These are phyloP conservation scores for Lepidurus packardi DNA, from an alignment of 1,140 invertebrate species.

Conservation along the genomic window DNA sequence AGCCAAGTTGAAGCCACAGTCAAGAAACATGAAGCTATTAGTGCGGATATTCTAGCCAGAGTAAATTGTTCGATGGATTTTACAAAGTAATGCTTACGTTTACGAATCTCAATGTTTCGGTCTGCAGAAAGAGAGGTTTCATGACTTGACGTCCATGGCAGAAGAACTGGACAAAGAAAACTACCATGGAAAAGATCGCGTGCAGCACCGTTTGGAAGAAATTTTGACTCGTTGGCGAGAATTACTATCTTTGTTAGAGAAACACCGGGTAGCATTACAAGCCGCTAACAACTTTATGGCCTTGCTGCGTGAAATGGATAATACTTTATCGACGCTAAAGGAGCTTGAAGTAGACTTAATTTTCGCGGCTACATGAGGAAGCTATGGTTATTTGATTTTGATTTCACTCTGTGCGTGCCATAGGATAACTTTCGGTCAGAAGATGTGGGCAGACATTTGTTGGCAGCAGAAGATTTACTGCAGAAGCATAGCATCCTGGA, in stretches of 20 bases:
- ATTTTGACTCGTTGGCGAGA: slow-evolving; percentile 83
- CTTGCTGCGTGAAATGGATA: slow-evolving; percentile 85
- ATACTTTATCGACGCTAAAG: slow-evolving; percentile 70
- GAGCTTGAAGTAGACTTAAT: slow-evolving; percentile 61
- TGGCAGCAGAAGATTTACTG: slow-evolving; percentile 86
- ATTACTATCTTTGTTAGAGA: slow-evolving; percentile 74
- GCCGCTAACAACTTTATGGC: slow-evolving; percentile 71
- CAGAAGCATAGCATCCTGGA: slow-evolving; percentile 90
- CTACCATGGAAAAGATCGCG: slow-evolving; percentile 81
- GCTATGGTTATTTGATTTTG: background rate
- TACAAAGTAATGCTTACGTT: background rate
- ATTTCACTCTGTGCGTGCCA: slow-evolving; percentile 37
- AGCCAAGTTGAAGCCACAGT: slow-evolving; percentile 92
- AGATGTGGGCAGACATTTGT: slow-evolving; percentile 82
- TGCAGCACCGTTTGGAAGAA: slow-evolving; percentile 72
- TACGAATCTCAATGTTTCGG: background rate
- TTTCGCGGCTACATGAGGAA: slow-evolving; percentile 27
- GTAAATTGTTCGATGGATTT: slow-evolving; percentile 43
- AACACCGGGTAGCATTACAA: slow-evolving; percentile 74
- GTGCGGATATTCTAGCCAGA: slow-evolving; percentile 87
- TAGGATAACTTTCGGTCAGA: slow-evolving; percentile 73
- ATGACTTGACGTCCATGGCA: slow-evolving; percentile 85
- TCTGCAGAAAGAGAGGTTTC: slow-evolving; percentile 81
- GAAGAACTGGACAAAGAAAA: slow-evolving; percentile 83
- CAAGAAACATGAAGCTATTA: slow-evolving; percentile 97